Evolutionary conservation across 2,797 vertebrate species (phyloP).

Genomic region (Pitangus sulphuratus): DNA sequence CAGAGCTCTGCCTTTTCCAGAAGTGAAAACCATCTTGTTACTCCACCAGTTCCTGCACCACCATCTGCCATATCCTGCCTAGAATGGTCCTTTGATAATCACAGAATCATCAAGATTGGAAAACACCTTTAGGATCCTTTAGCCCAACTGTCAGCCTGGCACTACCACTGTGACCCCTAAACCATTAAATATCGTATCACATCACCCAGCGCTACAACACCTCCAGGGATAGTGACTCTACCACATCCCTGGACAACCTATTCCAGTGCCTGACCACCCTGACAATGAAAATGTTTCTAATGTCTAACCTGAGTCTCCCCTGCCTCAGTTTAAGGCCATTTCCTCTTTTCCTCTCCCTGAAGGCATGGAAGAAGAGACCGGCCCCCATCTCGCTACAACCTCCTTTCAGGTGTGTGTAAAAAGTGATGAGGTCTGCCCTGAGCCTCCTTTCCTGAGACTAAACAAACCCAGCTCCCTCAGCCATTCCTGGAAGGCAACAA

Average conservation of each 20-base stretch:
- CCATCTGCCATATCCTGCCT: not conserved
- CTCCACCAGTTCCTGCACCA: not conserved
- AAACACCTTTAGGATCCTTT: not conserved
- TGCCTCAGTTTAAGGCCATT: not conserved
- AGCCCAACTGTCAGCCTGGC: not conserved
- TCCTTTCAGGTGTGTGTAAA: not conserved
- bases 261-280: not conserved
- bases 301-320: rapidly evolving
- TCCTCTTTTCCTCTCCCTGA: not conserved
- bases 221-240: not conserved
- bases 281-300: not conserved
- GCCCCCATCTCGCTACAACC: rapidly evolving
- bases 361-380: rapidly evolving
- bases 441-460: not conserved
- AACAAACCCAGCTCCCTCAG: not conserved
- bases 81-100: not conserved
- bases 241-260: not conserved
- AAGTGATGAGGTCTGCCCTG: rapidly evolving
- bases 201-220: not conserved
- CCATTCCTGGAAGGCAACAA: no score
- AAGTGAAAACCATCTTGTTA: not conserved
- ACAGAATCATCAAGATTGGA: not conserved
- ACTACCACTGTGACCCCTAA: not conserved
- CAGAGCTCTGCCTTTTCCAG: not conserved
- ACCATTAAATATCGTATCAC: not conserved